Conservation (phyloP, 2,113 vertebrate species). For the Cyrtonyx montezumae region DNA sequence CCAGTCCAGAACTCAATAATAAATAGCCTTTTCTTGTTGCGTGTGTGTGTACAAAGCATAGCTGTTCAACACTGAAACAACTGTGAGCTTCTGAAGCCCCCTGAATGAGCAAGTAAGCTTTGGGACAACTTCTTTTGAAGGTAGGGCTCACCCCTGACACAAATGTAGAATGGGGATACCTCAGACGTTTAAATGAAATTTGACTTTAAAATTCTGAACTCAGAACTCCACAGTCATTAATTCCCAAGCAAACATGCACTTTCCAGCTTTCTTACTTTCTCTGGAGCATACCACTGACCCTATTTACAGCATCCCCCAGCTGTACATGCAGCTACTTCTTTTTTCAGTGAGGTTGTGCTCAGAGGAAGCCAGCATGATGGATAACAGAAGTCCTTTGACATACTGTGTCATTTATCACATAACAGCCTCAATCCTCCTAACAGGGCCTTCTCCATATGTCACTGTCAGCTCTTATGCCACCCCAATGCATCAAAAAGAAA, state of each 20-base stretch:
- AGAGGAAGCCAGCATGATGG: constrained; percentile 76
- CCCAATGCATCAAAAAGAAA: constrained; percentile 80
- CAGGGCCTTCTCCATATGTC: constrained; percentile 77
- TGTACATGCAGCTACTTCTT: not conserved
- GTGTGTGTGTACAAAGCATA: not conserved
- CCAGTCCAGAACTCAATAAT: not conserved
- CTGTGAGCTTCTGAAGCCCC: not conserved
- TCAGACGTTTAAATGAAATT: not conserved
- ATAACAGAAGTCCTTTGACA: constrained; percentile 81
- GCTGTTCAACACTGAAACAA: not conserved
- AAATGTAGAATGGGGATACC: not conserved
- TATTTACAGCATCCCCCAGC: not conserved
- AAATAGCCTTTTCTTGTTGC: not conserved
- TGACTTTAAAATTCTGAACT: not conserved
- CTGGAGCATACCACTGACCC: not conserved
- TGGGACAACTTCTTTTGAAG: not conserved
- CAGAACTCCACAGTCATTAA: not conserved
- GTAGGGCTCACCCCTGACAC: not conserved
- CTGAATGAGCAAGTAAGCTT: not conserved
- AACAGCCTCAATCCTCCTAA: constrained; percentile 74
- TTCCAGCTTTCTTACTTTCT: not conserved
- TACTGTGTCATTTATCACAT: constrained; percentile 82
- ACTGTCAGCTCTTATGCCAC: constrained; percentile 72
- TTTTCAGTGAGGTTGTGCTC: not conserved
- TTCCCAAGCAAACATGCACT: not conserved